Evolutionary conservation across 2,797 vertebrate species (phyloP), one percentile per base, ranked within the genome.

Genomic region (Calcarius lapponicus): DNA sequence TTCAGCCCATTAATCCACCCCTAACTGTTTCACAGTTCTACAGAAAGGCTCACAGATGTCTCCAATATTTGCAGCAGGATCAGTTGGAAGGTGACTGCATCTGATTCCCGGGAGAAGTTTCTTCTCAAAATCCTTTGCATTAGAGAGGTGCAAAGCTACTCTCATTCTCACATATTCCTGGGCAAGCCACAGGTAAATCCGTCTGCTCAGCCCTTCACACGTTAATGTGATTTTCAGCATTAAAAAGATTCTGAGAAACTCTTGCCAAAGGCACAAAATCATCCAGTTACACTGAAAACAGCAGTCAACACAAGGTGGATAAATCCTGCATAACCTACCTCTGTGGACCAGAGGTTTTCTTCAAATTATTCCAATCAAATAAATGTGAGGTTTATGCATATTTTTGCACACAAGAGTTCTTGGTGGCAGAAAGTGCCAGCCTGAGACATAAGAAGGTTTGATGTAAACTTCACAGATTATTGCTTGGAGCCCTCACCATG

Each of bases 1-100:
- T 93, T 88, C 91, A 66, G 85, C 32, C 58, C 58, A 86, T 96
- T 96, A 92, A 94, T 75, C 47, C 72, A 71, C 57, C 58, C 69
- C 75, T 67, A 43, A 87, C 79, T 70, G 78, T 58, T 85, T 51
- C 65, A 65, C 54, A 40, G 79, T 47, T 83, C 58, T 66, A 24
- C 47, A 53, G 69, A 65, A 72, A 60, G 65, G 19, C 61, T 80
- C 34, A 0, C 69, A 80, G 81, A 54, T 70, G 65, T 74, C 75
- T 93, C 72, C 40, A 66, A 29, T 72, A 54, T 64, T 93, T 91
- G 38, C 61, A 86, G 40, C 19, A 10, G 9, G n/a, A 88, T 84
- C 51, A 32, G 45, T 16, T 53, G 60, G 85, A 85, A 64, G 74
- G 64, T 56, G 81, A 80, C 88, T 82, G 48, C 21, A 16, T 54